These are phyloP conservation scores for Neodiprion lecontei DNA, from an alignment of 1,140 invertebrate species.

Conservation along the genomic window DNA sequence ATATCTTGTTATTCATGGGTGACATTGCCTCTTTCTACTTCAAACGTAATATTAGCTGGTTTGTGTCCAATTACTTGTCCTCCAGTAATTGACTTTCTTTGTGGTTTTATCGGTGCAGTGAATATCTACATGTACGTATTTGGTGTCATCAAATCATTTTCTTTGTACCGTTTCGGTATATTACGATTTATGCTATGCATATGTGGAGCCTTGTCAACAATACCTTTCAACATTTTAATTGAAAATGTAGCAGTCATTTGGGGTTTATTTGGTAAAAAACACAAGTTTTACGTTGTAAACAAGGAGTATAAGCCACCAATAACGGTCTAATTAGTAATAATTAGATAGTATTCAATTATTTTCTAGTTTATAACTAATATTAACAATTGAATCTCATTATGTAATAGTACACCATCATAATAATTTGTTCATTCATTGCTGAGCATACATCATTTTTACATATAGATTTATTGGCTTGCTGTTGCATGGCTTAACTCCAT, in stretches of 20 bases:
- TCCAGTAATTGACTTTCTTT: constrained; percentile 81
- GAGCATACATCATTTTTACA: no score
- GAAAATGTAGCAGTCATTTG: constrained; percentile 94
- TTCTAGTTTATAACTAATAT: background rate
- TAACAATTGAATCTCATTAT: no score
- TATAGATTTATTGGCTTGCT: no score
- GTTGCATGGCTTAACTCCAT: no score
- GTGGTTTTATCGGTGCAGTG: constrained; percentile 88
- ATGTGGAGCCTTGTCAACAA: constrained; percentile 83
- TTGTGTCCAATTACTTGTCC: constrained; percentile 89
- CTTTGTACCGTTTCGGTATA: constrained; percentile 83
- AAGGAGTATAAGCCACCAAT: constrained; percentile 78
- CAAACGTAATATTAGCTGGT: constrained; percentile 84
- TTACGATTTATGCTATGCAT: constrained; percentile 82
- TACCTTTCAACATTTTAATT: constrained; percentile 90
- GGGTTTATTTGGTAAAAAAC: constrained; percentile 90
- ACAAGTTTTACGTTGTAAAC: constrained; percentile 95
- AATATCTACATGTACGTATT: constrained; percentile 97
- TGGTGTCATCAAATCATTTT: constrained; percentile 95
- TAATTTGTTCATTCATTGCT: background rate
- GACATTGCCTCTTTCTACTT: constrained; percentile 90
- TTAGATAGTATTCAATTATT: background rate
- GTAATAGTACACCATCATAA: background rate
- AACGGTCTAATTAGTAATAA: constrained; percentile 56
- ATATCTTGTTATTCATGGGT: constrained; percentile 96